These are phyloP conservation scores for Drosophila atroscutellata DNA, from an alignment of 2,888 invertebrate species.

Conservation along the genomic window DNA sequence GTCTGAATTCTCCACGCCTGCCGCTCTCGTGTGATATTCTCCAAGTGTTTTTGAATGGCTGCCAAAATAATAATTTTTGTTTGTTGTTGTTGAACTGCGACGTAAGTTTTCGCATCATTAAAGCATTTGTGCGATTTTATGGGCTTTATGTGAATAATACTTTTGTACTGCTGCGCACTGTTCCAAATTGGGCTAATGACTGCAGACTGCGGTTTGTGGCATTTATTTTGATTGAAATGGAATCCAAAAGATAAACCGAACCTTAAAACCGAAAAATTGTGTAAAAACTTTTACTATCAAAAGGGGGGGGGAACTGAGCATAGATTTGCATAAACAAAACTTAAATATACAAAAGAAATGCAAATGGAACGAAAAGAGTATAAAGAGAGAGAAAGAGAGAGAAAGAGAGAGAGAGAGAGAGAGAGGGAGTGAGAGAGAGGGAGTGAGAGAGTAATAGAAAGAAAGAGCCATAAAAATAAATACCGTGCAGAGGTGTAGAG, in stretches of 20 bases:
- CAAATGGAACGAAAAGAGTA: constrained; percentile 25
- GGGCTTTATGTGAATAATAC: constrained; percentile 40
- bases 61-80: constrained; percentile 37
- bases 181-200: constrained; percentile 74
- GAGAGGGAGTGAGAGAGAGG: background rate
- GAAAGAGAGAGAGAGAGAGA: background rate
- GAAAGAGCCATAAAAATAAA: constrained; percentile 31
- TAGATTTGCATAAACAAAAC: constrained; percentile 52
- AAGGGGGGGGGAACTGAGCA: constrained; percentile 17
- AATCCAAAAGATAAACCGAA: constrained; percentile 29
- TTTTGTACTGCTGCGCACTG: constrained; percentile 37
- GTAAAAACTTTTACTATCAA: constrained; percentile 28
- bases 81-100: constrained; percentile 16
- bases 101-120: constrained; percentile 41
- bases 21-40: constrained; percentile 20
- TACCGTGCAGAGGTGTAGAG: constrained; percentile 40
- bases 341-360: constrained; percentile 49
- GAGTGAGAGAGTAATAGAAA: constrained; percentile 12
- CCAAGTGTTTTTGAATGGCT: constrained; percentile 48
- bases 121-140: constrained; percentile 45
- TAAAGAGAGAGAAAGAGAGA: constrained; percentile 4
- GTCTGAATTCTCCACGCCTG: constrained; percentile 19
- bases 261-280: constrained; percentile 16
- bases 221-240: constrained; percentile 35
- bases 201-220: constrained; percentile 57